Evolutionary conservation across 2,797 vertebrate species (phyloP).

Genomic region (Merluccius polli): DNA sequence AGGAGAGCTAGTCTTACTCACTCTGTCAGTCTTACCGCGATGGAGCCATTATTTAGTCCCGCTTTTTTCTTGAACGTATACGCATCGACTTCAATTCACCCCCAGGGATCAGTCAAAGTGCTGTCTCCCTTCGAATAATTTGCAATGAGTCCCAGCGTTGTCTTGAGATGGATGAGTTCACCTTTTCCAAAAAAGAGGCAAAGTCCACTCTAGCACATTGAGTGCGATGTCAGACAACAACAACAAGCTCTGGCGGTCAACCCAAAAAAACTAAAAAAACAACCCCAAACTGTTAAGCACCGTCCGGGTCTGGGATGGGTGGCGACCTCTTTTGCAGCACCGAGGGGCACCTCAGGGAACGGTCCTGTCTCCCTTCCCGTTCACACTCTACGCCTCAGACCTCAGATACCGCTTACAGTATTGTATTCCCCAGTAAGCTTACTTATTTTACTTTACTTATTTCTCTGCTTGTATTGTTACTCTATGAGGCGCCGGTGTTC

Average conservation of each 20-base stretch:
- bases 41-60: neutral
- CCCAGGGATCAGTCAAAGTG: no score
- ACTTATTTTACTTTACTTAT: no score
- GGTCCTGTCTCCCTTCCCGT: no score
- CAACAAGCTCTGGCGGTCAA: neutral
- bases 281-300: slow-evolving; percentile 44
- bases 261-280: neutral
- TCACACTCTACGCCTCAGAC: no score
- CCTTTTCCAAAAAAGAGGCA: neutral
- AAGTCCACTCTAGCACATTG: neutral
- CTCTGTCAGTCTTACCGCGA: neutral
- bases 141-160: neutral
- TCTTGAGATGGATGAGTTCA: neutral
- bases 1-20: neutral
- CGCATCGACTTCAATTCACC: neutral
- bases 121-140: no score
- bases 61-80: neutral
- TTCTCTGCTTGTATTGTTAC: no score
- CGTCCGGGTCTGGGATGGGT: slow-evolving; percentile 33
- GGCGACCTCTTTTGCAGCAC: no score
- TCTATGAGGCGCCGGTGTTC: no score
- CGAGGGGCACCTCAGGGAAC: no score
- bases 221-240: neutral
- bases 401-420: no score
- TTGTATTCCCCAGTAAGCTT: no score